These are phyloP conservation scores for Tetranychus piercei DNA, from an alignment of 2,888 invertebrate genomes.

Conservation along the genomic window DNA sequence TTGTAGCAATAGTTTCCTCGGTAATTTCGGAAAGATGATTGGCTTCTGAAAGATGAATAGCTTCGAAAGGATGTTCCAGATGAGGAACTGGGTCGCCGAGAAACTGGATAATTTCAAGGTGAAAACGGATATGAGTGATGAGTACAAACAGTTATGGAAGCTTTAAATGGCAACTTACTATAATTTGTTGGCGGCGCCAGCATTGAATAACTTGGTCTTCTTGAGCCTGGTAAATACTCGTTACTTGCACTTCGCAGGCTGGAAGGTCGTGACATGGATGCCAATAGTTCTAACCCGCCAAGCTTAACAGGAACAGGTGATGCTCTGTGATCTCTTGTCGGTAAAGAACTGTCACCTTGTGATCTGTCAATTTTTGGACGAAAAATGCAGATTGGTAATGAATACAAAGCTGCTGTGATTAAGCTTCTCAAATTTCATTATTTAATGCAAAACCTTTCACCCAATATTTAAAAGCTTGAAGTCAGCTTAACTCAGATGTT, in stretches of 20 bases:
- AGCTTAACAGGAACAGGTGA: constrained; percentile 15
- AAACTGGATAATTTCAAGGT: constrained; percentile 24
- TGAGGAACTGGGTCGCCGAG: constrained; percentile 25
- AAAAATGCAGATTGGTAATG: neutral
- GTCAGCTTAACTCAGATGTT: too few species aligned
- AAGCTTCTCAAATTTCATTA: neutral
- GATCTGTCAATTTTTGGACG: neutral
- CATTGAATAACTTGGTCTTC: constrained; percentile 24
- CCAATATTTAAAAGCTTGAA: too few species aligned
- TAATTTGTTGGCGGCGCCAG: constrained; percentile 24
- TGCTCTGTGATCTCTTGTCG: constrained; percentile 16
- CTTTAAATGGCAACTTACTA: constrained; percentile 18
- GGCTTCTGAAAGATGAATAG: constrained; percentile 24
- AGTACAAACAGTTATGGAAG: neutral
- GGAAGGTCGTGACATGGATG: constrained; percentile 16
- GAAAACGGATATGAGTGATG: neutral
- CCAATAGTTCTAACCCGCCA: neutral
- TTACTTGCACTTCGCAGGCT: constrained; percentile 21
- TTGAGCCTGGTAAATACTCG: constrained; percentile 22
- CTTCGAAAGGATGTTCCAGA: constrained; percentile 21
- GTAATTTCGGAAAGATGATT: constrained; percentile 25
- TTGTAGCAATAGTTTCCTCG: constrained; percentile 9
- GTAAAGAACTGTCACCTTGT: neutral
- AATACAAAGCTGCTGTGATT: neutral
- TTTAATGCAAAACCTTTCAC: too few species aligned